phyloP scores from a whole-genome alignment of 2,113 vertebrate species.

The Sapajus apella region DNA sequence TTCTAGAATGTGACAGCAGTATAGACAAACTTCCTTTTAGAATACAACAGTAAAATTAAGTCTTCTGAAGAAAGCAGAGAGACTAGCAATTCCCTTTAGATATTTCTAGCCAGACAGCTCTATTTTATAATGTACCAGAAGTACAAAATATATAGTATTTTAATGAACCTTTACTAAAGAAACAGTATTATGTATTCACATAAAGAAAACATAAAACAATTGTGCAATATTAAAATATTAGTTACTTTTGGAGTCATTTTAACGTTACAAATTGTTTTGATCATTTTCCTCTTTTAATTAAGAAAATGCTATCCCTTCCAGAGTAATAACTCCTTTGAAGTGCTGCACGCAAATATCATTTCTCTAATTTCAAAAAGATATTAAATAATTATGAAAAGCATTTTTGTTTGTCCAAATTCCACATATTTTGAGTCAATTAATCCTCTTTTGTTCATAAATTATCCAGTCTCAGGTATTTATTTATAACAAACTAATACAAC shows the following conservation, averaged over 20 bases:
- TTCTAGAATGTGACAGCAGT: background rate
- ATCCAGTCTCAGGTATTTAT: too few species aligned
- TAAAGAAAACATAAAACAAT: background rate
- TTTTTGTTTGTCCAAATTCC: background rate
- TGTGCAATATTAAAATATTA: background rate
- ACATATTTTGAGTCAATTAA: background rate
- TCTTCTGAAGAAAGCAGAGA: background rate
- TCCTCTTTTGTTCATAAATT: too few species aligned
- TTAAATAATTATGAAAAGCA: background rate
- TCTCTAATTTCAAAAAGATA: background rate
- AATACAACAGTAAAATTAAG: background rate
- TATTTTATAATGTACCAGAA: background rate
- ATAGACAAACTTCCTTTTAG: background rate
- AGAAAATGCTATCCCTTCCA: background rate
- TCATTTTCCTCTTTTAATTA: background rate
- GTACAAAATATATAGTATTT: background rate
- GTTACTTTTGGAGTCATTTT: background rate
- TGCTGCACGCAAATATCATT: background rate
- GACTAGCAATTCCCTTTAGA: background rate
- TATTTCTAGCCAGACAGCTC: background rate
- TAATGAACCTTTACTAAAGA: background rate
- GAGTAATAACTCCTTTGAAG: background rate
- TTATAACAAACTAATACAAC: too few species aligned
- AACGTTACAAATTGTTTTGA: background rate
- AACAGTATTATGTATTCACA: background rate